These are phyloP conservation scores for Ciconia nigra DNA, from an alignment of 2,797 vertebrate genomes.

Conservation along the genomic window DNA sequence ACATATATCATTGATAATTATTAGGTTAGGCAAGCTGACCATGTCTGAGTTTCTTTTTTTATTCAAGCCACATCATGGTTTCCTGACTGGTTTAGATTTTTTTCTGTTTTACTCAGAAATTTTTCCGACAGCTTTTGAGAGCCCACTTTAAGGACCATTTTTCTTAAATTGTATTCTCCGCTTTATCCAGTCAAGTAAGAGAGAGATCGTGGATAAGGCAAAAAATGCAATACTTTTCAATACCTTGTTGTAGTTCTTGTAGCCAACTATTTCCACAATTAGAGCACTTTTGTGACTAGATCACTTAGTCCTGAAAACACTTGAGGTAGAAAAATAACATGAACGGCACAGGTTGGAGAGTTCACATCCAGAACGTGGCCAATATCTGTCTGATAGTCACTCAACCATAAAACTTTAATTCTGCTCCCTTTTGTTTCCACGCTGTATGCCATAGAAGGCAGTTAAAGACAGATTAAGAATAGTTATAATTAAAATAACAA, in stretches of 20 bases:
- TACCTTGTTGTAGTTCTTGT: not conserved
- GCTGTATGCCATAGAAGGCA: not conserved
- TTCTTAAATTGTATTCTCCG: not conserved
- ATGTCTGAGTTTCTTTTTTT: not conserved
- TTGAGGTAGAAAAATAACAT: not conserved
- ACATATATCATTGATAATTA: not conserved
- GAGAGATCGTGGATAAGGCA: not conserved
- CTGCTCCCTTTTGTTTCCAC: not conserved
- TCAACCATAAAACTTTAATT: not conserved
- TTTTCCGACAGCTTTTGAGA: not conserved
- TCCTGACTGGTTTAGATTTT: not conserved
- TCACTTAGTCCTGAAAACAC: not conserved
- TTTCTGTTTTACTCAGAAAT: not conserved
- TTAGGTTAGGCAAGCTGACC: not conserved
- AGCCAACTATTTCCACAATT: not conserved
- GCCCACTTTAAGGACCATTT: not conserved
- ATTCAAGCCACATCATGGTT: not conserved
- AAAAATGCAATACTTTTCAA: not conserved
- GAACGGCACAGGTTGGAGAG: not conserved
- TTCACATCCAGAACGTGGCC: not conserved
- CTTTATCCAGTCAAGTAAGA: not conserved
- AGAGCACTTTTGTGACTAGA: not conserved
- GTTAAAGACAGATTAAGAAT: not conserved
- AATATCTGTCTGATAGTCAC: not conserved
- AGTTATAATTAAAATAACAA: not conserved